phyloP scores from a whole-genome alignment of 2,113 vertebrate genomes.

The Coregonus clupeaformis region DNA sequence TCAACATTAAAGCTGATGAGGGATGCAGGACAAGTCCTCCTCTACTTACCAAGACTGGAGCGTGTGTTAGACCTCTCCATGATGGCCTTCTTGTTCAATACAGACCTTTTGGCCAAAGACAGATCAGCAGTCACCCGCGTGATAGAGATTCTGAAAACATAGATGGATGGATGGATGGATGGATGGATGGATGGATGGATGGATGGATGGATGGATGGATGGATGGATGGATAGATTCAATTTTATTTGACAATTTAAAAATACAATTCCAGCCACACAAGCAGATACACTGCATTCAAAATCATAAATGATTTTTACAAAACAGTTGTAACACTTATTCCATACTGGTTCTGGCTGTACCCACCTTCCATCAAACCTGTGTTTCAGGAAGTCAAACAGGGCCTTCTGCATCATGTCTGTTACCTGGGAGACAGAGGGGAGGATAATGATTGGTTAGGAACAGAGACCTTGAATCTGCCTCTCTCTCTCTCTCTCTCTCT shows the following conservation, averaged over 20 bases:
- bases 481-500: too few species aligned
- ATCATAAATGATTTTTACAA: constrained; percentile 36
- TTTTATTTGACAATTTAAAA: too few species aligned
- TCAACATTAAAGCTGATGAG: not conserved
- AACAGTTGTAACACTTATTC: constrained; percentile 14
- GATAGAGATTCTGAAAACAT: constrained; percentile 87
- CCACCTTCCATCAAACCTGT: constrained; percentile 94
- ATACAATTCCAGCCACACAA: too few species aligned
- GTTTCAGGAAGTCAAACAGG: constrained; percentile 90
- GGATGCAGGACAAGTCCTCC: not conserved
- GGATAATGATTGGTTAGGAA: not conserved
- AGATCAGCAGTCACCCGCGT: constrained; percentile 95
- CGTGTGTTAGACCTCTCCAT: constrained; percentile 93
- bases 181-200: too few species aligned
- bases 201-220: constrained; percentile 5
- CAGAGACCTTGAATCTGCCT: too few species aligned
- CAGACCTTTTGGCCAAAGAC: constrained; percentile 92
- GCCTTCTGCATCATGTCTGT: constrained; percentile 90
- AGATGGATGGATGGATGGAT: not conserved
- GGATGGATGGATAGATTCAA: too few species aligned
- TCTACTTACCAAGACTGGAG: constrained; percentile 88
- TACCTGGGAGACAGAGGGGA: constrained; percentile 72
- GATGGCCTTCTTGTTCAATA: constrained; percentile 95
- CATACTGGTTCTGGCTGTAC: constrained; percentile 28
- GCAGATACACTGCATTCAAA: too few species aligned